phyloP scores from a whole-genome alignment of 1,140 invertebrate genomes.

The Micrasema minimum region DNA sequence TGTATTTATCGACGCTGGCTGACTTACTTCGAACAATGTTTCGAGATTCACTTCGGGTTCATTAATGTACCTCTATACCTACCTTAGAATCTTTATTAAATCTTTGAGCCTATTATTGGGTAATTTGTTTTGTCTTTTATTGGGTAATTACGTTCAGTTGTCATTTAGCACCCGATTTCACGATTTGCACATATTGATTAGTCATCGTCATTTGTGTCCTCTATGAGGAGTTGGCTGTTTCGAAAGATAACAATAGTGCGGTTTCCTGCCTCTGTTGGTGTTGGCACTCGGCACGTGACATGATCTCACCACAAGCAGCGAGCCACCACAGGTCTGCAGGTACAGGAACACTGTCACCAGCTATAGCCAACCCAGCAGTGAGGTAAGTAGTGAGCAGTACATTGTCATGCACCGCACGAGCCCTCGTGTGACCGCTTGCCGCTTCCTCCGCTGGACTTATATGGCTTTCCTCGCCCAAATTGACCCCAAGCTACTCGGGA shows the following conservation, averaged over 20 bases:
- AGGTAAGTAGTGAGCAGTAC: too few relatives aligned
- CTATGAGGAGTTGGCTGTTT: constrained; percentile 1
- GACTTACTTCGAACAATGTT: constrained; percentile 6
- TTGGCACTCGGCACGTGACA: constrained; percentile 3
- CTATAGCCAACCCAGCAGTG: too few relatives aligned
- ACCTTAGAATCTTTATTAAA: too few relatives aligned
- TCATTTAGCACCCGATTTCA: too few relatives aligned
- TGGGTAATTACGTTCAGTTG: too few relatives aligned
- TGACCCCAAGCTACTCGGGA: not conserved
- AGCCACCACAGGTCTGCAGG: too few relatives aligned
- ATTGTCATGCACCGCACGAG: constrained; percentile 18
- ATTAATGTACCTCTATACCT: not conserved
- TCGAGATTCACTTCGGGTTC: constrained; percentile 2
- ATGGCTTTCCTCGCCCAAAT: constrained; percentile 16
- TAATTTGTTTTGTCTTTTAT: too few relatives aligned
- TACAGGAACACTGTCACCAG: too few relatives aligned
- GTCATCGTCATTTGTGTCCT: constrained; percentile 3
- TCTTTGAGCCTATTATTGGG: too few relatives aligned
- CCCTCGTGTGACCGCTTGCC: not conserved
- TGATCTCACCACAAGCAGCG: constrained; percentile 33
- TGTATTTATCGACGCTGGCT: constrained; percentile 22
- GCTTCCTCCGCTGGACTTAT: constrained; percentile 18
- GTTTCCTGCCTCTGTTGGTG: constrained; percentile 28
- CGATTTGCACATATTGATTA: constrained; percentile 11
- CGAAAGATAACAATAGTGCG: constrained; percentile 8